Evolutionary conservation across 2,888 invertebrate species (phyloP), one percentile per base, ranked within the genome.

Genomic region (Rotaria socialis): DNA sequence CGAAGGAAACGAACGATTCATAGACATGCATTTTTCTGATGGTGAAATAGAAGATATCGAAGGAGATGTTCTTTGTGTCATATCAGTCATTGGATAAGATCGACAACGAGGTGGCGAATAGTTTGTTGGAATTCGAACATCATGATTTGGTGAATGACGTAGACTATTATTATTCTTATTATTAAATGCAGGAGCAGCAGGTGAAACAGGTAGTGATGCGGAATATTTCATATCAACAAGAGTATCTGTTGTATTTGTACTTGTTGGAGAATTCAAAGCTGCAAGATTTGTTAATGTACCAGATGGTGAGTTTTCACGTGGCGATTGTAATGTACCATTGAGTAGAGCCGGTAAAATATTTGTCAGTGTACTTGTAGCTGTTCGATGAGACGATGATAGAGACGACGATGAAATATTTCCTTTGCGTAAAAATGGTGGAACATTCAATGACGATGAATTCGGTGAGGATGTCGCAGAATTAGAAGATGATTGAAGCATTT

Each of bases 251-350:
- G 80, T 80, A 35, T 41, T 67, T 35, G 67, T 67, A 41, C 67
- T 67, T 35, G 67, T 67, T 35, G 67, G 67, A 35, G 67, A 67
- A 19, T 35, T 67, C 14, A 80, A 24, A 7, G 47, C 0, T 47
- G 14, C 11, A n/a, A n/a, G 16, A 47, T 43, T 80, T 0, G 24
- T 80, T 11, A 47, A 24, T 0, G n/a, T 47, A 80, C n/a, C n/a
- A 16, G 10, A 41, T n/a, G 80, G 47, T 43, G 80, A 47, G 4
- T n/a, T 5, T 24, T 47, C 4, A n/a, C 47, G 43, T 47, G 80
- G 80, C 47, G 80, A 80, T 47, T 80, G 80, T 80, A 80, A 47
- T 80, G 47, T 80, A 3, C 67, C 67, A 67, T 67, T 67, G 35
- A 67, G 35, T 67, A 67, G 19, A 67, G 67, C 67, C 19, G 67